Evolutionary conservation across 2,113 vertebrate genomes (phyloP).

Genomic region (Gymnarchus niloticus): DNA sequence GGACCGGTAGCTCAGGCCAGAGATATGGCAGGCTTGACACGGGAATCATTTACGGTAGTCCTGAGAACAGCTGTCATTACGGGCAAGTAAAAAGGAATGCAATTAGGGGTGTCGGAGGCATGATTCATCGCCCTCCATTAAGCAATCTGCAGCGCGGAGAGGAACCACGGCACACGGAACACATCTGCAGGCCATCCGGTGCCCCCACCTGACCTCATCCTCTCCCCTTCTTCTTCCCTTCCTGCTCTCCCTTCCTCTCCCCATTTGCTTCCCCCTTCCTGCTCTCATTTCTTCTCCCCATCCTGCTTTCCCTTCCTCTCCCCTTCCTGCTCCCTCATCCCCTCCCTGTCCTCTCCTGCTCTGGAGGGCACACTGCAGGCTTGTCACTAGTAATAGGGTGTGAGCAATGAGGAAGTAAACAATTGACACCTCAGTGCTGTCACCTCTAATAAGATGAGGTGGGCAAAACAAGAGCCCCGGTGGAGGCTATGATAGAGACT

Average conservation of each 20-base stretch:
- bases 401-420: background rate
- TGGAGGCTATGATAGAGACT: background rate
- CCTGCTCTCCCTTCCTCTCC: no score
- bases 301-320: background rate
- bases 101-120: constrained; percentile 86
- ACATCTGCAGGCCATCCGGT: constrained; percentile 66
- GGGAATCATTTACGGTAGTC: constrained; percentile 81
- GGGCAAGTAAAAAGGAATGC: constrained; percentile 76
- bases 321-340: background rate
- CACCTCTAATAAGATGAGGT: background rate
- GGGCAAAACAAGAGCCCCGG: background rate
- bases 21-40: constrained; percentile 80
- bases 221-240: background rate
- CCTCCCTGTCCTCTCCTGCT: background rate
- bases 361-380: background rate
- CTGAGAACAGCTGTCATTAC: constrained; percentile 87
- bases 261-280: no score
- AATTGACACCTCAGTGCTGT: background rate
- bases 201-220: background rate
- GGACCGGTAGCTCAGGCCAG: constrained; percentile 45
- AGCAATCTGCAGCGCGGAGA: constrained; percentile 77
- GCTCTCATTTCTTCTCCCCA: background rate
- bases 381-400: background rate
- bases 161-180: constrained; percentile 67
- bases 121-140: constrained; percentile 83